Base-by-base conservation (phyloP, 2,888 invertebrate species). In the Dasysyrphus tricinctus region DNA sequence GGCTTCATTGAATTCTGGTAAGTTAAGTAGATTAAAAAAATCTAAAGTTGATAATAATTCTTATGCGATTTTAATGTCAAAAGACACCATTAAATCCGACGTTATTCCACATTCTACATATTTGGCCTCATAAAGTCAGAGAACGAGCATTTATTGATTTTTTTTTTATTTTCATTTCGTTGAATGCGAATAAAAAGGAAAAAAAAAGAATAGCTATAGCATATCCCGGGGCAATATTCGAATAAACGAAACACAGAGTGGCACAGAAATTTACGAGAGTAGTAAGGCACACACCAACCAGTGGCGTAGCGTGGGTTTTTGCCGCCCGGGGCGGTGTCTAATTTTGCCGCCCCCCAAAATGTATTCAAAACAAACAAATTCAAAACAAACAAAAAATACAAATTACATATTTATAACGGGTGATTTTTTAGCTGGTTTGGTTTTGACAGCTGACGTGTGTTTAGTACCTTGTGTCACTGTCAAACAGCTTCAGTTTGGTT, bases 1-100 rank as follows among this genome's bases (percentile, higher is more conserved):
- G 96, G 96, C 80, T 96, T 95, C 92, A 94, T 96, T 80, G 96
- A 96, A 92, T 96, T 96, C 93, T 95, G 96, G 96, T 96, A 92
- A 93, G 93, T 76, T 80, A 92, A 93, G 93, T 76, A 80, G 72
- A 69, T 76, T 82, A 65, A 63, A 76, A 39, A 56, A 79, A 79
- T 67, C 70, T 49, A 47, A 80, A 72, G 80, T 74, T 65, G 75
- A 65, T 83, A 83, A 83, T 74, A 83, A 54, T 79, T 75, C 70
- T 56, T 83, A 83, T 79, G 44, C 14, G 80, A 70, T 75, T 83
- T 83, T 80, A 72, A 79, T 80, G 80, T 69, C 74, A 83, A 79
- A 70, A 75, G 56, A 63, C 69, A 70, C 54, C 80, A 59, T 83
- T 72, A 83, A 83, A 72, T 49, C 47, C 56, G 56, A 54, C 65